Evolutionary conservation across 1,140 invertebrate species (phyloP).

Genomic region (Nomia melanderi): DNA sequence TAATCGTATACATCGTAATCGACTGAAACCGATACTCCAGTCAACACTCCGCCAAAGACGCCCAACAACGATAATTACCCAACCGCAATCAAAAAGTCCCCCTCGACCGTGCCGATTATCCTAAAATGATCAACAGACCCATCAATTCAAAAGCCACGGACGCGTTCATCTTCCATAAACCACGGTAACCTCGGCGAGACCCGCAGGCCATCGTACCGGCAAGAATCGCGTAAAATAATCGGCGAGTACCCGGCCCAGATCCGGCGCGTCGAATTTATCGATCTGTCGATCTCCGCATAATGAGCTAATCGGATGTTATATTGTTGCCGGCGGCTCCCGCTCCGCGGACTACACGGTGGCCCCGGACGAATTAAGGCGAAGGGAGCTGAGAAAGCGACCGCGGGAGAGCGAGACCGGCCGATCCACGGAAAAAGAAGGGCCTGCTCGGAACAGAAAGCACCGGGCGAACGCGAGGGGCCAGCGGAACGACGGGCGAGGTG

Average conservation of each 20-base stretch:
- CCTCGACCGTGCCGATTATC: too few relatives aligned
- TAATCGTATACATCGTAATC: too few relatives aligned
- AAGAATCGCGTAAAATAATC: slow-evolving; percentile 54
- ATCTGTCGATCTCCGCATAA: slow-evolving; percentile 70
- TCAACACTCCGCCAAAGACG: too few relatives aligned
- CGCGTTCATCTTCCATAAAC: too few relatives aligned
- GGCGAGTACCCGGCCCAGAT: slow-evolving; percentile 41
- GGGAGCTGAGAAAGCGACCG: slow-evolving; percentile 56
- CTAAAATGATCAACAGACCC: too few relatives aligned
- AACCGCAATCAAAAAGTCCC: too few relatives aligned
- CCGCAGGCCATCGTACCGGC: slow-evolving; percentile 32
- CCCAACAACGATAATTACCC: too few relatives aligned
- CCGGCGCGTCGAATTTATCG: slow-evolving; percentile 69
- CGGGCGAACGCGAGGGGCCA: neutral
- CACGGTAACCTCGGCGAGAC: too few relatives aligned
- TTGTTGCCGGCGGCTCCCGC: slow-evolving; percentile 39
- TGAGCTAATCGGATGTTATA: slow-evolving; percentile 72
- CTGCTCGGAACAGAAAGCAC: neutral
- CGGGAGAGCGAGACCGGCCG: slow-evolving; percentile 9
- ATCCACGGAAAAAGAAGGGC: slow-evolving; percentile 27
- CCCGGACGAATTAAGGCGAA: slow-evolving; percentile 53
- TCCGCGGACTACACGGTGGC: slow-evolving; percentile 8
- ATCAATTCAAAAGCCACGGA: too few relatives aligned
- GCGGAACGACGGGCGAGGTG: neutral
- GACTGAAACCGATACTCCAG: too few relatives aligned